Evolutionary conservation across 2,888 invertebrate species (phyloP).

Genomic region (Xylocampa areola): DNA sequence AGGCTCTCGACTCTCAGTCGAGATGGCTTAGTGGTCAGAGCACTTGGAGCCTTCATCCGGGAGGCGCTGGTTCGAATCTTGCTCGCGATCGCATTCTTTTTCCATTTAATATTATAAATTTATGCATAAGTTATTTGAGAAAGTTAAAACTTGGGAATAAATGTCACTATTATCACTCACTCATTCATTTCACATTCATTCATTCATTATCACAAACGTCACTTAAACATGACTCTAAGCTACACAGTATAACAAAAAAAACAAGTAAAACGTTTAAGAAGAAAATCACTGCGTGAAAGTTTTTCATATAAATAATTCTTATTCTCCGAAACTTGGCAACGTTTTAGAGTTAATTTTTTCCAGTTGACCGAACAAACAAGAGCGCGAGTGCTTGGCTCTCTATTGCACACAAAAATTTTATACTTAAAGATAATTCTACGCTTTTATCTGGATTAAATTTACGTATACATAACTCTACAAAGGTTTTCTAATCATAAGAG

Average conservation of each 20-base stretch:
- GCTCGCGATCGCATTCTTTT: too few relatives aligned
- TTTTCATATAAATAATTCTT: slow-evolving; percentile 22
- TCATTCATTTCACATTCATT: too few relatives aligned
- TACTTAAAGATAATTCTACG: slow-evolving; percentile 18
- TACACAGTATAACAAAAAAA: not conserved
- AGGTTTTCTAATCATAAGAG: slow-evolving; percentile 31
- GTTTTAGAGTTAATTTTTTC: slow-evolving; percentile 34
- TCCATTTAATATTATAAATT: too few relatives aligned
- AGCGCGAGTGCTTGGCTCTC: slow-evolving; percentile 14
- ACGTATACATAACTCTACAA: slow-evolving; percentile 12
- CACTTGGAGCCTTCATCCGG: too few relatives aligned
- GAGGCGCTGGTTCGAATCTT: too few relatives aligned
- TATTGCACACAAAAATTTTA: slow-evolving; percentile 5
- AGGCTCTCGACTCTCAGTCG: too few relatives aligned
- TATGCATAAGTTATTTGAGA: too few relatives aligned
- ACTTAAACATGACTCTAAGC: not conserved
- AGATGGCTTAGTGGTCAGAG: too few relatives aligned
- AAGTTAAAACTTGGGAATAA: too few relatives aligned
- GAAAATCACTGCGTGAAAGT: slow-evolving; percentile 10
- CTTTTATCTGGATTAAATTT: slow-evolving; percentile 47
- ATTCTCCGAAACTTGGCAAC: slow-evolving; percentile 35
- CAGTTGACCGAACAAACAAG: slow-evolving; percentile 37
- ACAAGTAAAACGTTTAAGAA: slow-evolving; percentile 8
- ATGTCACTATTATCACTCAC: too few relatives aligned
- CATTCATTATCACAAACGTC: too few relatives aligned